Percentiles rank a stretch among this genome's conserved stretches.
These are phyloP conservation scores for Mungos mungo DNA, from an alignment of 2,113 vertebrate species.

Conservation along the genomic window DNA sequence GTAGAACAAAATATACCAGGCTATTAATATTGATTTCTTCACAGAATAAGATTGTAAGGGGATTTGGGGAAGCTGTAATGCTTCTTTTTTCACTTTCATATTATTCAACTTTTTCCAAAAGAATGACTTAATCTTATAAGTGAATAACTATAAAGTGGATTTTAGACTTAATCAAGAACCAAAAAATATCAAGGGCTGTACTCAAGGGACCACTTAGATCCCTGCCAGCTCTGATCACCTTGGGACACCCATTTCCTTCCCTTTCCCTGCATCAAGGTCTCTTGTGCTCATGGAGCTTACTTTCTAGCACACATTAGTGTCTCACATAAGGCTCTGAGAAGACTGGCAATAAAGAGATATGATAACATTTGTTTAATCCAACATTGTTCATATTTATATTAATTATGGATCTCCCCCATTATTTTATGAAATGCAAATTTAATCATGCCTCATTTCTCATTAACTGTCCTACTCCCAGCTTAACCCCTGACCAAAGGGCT, in stretches of 20 bases:
- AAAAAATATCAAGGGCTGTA: neutral
- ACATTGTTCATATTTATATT: neutral
- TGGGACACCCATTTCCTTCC: neutral
- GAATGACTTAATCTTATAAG: neutral
- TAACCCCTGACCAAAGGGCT: neutral
- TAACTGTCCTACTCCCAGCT: neutral
- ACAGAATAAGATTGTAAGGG: neutral
- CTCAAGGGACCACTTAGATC: neutral
- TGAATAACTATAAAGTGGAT: neutral
- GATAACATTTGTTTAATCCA: neutral
- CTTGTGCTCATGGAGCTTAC: neutral
- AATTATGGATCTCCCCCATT: neutral
- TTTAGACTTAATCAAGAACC: neutral
- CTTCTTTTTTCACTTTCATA: neutral
- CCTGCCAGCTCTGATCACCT: neutral
- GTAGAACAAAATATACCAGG: neutral
- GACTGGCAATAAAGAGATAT: neutral
- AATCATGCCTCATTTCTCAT: neutral
- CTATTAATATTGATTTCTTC: neutral
- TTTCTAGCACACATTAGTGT: neutral
- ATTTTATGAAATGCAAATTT: conserved; percentile 13
- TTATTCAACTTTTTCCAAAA: neutral
- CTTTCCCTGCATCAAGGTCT: neutral
- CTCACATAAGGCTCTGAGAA: neutral
- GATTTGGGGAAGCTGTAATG: neutral